Conservation (phyloP, 1,140 invertebrate genomes). For the Melanaphis sacchari region DNA sequence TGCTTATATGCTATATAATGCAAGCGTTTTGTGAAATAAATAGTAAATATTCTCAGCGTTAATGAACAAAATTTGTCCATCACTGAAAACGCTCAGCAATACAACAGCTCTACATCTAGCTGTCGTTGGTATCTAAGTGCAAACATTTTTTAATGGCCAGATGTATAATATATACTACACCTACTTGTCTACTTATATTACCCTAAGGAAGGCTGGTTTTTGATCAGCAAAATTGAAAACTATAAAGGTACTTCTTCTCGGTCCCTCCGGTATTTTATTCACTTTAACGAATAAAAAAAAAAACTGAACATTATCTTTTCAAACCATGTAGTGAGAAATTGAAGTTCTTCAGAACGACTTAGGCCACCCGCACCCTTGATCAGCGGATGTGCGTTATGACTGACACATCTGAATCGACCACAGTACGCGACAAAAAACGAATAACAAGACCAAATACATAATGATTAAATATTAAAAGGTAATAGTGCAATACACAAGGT, state of each 20-base stretch:
- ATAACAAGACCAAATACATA: too few relatives aligned
- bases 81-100: not conserved
- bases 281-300: not conserved
- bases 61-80: not conserved
- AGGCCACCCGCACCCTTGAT: not conserved
- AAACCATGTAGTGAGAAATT: not conserved
- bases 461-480: too few relatives aligned
- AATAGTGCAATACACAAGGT: not conserved
- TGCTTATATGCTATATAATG: not conserved
- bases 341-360: too few relatives aligned
- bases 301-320: not conserved
- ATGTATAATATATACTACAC: too few relatives aligned
- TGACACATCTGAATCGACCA: not conserved
- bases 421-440: not conserved
- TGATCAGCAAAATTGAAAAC: not conserved
- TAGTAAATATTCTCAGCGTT: not conserved
- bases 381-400: too few relatives aligned
- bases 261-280: not conserved
- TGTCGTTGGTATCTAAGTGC: not conserved
- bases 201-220: too few relatives aligned
- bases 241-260: not conserved
- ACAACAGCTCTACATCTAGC: not conserved
- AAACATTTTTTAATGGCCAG: not conserved
- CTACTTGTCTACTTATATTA: too few relatives aligned
- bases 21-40: not conserved